Percentiles rank a stretch among this genome's conserved stretches.
Evolutionary conservation across 2,797 vertebrate genomes (phyloP).

Genomic region (Eurystomus glaucurus): DNA sequence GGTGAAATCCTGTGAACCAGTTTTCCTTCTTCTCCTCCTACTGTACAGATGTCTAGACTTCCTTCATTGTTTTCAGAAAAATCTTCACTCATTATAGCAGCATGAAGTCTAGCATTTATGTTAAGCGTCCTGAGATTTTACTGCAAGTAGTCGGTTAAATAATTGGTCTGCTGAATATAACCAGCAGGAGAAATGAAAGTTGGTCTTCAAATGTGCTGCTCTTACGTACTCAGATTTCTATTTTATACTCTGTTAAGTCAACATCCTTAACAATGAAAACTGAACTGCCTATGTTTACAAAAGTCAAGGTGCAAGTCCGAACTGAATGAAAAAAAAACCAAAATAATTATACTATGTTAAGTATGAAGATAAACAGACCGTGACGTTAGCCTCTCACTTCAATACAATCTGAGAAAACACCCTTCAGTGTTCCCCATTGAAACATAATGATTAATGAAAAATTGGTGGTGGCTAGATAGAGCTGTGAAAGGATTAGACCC

Average conservation of each 20-base stretch:
- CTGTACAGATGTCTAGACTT: not conserved
- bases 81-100: conserved; percentile 36
- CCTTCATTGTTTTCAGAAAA: not conserved
- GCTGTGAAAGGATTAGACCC: conserved; percentile 60
- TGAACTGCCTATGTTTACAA: conserved; percentile 57
- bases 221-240: not conserved
- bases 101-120: not conserved
- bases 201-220: conserved; percentile 5
- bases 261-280: conserved; percentile 56
- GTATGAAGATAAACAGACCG: conserved; percentile 69
- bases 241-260: conserved; percentile 69
- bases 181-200: not conserved
- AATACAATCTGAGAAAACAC: conserved; percentile 69
- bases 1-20: not conserved
- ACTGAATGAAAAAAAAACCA: conserved; percentile 35
- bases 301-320: conserved; percentile 35
- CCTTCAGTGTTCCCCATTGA: conserved; percentile 66
- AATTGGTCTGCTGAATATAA: not conserved
- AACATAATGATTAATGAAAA: conserved; percentile 70
- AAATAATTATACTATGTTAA: conserved; percentile 54
- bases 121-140: not conserved
- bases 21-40: not conserved
- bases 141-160: not conserved
- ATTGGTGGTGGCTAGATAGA: conserved; percentile 54
- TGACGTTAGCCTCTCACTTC: conserved; percentile 60